These are phyloP conservation scores for Netelia virgata DNA, from an alignment of 2,888 invertebrate species.

Conservation along the genomic window DNA sequence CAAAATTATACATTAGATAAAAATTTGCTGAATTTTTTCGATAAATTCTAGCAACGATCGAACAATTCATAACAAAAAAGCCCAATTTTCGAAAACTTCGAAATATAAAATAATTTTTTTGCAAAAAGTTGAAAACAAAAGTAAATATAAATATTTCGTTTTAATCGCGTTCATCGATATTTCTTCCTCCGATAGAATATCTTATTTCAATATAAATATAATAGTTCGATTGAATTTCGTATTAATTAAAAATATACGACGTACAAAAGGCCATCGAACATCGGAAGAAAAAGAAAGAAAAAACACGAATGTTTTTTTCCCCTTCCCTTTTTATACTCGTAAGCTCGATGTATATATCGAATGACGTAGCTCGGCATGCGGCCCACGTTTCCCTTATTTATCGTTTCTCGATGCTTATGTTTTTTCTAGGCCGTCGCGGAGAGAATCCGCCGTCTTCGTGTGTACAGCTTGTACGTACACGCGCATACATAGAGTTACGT, in stretches of 20 bases:
- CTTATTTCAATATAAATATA: not conserved
- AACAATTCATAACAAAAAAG: too few relatives aligned
- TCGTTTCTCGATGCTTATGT: constrained; percentile 85
- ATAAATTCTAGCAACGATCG: too few relatives aligned
- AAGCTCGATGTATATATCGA: not conserved
- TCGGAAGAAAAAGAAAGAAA: not conserved
- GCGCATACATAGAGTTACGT: constrained; percentile 14
- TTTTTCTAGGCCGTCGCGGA: constrained; percentile 81
- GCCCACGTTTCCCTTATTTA: constrained; percentile 85
- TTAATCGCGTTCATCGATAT: too few relatives aligned
- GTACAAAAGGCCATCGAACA: not conserved
- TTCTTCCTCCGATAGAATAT: too few relatives aligned
- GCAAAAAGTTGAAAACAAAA: too few relatives aligned
- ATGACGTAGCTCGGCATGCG: constrained; percentile 78
- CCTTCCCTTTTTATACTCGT: not conserved
- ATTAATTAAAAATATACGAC: not conserved
- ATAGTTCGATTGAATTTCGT: too few relatives aligned
- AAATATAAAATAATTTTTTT: too few relatives aligned
- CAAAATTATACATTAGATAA: too few relatives aligned
- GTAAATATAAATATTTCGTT: too few relatives aligned
- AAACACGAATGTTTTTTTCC: not conserved
- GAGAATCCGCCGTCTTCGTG: constrained; percentile 1
- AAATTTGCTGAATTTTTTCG: too few relatives aligned
- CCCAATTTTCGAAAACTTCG: too few relatives aligned
- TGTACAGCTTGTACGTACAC: not conserved